A percentile compares a stretch with the other conserved stretches of the same genome.
phyloP scores from a whole-genome alignment of 1,140 invertebrate species.

The Scylla paramamosain region DNA sequence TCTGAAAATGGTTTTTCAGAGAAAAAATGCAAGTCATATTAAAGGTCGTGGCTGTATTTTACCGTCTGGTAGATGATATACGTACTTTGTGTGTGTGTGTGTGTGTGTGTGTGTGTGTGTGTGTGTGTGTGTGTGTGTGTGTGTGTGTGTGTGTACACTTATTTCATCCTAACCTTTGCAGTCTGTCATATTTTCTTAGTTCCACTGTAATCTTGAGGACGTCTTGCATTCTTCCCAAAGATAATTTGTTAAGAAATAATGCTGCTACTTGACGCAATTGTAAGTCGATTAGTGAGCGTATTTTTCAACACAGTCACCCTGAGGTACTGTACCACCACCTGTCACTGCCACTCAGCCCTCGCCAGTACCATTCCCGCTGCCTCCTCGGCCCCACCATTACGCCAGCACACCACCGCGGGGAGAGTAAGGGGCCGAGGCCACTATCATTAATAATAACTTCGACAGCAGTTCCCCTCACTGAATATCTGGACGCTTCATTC shows the following conservation, averaged over 20 bases:
- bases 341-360: neutral
- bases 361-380: slow-evolving; percentile 28
- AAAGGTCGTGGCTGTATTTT: no score
- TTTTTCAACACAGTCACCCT: neutral
- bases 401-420: slow-evolving; percentile 5
- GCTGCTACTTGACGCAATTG: neutral
- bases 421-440: slow-evolving; percentile 43
- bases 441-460: slow-evolving; percentile 68
- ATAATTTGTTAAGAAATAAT: neutral
- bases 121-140: no score
- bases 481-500: slow-evolving; percentile 61
- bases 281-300: neutral
- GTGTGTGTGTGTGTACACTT: no score
- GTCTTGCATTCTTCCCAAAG: no score
- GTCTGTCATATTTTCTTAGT: no score
- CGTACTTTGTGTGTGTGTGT: no score
- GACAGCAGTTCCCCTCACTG: slow-evolving; percentile 63
- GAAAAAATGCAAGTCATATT: no score
- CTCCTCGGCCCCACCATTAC: neutral
- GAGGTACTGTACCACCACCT: neutral
- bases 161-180: no score
- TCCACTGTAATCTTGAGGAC: no score
- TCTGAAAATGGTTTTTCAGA: neutral
- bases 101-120: no score
- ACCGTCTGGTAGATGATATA: no score